phyloP scores from a whole-genome alignment of 2,797 vertebrate species.

The Danio tinwini region DNA sequence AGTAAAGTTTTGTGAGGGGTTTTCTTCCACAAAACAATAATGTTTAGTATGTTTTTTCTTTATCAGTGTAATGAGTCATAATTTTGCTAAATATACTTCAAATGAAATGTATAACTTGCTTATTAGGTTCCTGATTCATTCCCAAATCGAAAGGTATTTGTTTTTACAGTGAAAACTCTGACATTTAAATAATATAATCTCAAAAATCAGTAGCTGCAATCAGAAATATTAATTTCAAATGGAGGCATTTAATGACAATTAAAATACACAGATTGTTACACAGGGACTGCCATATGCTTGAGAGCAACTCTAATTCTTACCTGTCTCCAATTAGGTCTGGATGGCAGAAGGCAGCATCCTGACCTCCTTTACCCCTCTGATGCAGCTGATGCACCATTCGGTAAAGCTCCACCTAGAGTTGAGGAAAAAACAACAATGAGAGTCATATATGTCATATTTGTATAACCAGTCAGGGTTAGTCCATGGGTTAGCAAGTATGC shows the following conservation, averaged over 20 bases:
- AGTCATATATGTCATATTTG: neutral
- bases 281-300: neutral
- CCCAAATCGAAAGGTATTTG: neutral
- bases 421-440: neutral
- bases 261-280: neutral
- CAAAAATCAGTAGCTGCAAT: neutral
- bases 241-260: neutral
- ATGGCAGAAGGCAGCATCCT: conserved; percentile 73
- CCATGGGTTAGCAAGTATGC: neutral
- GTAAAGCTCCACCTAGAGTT: conserved; percentile 81
- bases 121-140: neutral
- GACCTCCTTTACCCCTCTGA: conserved; percentile 74
- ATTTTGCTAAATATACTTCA: neutral
- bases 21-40: no score
- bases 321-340: conserved; percentile 86
- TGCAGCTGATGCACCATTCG: conserved; percentile 82
- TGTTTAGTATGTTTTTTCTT: neutral
- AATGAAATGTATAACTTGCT: neutral
- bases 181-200: neutral
- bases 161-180: no score
- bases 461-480: neutral
- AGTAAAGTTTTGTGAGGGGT: no score
- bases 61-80: neutral
- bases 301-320: conserved; percentile 58
- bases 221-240: neutral